These are phyloP conservation scores for Epizoanthus stellaris DNA, from an alignment of 92 coral and sea anemone species.

Conservation along the genomic window DNA sequence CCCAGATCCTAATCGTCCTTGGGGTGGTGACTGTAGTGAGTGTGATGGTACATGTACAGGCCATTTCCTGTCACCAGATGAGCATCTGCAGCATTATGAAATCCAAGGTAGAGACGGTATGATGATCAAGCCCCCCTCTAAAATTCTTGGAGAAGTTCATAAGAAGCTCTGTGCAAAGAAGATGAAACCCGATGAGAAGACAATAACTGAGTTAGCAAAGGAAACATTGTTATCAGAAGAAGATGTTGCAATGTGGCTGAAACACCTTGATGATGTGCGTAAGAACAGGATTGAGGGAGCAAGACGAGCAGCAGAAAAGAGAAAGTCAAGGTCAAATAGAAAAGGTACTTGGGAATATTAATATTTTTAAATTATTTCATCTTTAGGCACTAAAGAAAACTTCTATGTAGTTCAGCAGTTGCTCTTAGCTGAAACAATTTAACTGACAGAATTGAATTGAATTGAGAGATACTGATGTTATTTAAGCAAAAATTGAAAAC, in stretches of 20 bases:
- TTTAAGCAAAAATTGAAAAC: too few relatives aligned
- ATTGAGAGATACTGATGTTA: too few relatives aligned
- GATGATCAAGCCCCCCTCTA: constrained; percentile 51
- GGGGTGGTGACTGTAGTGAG: constrained; percentile 38
- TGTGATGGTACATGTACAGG: constrained; percentile 47
- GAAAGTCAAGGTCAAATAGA: constrained; percentile 39
- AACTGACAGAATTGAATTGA: too few relatives aligned
- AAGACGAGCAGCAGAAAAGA: constrained; percentile 45
- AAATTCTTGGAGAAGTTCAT: constrained; percentile 16
- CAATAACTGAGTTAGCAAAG: constrained; percentile 39
- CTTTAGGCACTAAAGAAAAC: neutral
- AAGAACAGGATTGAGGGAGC: constrained; percentile 53
- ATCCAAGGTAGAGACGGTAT: constrained; percentile 29
- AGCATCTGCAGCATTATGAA: constrained; percentile 40
- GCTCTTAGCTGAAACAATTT: too few relatives aligned
- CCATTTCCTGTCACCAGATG: constrained; percentile 37
- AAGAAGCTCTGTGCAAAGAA: constrained; percentile 14
- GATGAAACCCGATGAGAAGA: neutral
- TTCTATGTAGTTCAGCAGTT: constrained; percentile 4
- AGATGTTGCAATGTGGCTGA: constrained; percentile 51
- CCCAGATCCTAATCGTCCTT: constrained; percentile 50
- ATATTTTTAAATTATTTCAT: constrained; percentile 1
- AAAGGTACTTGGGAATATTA: neutral
- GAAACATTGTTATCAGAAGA: constrained; percentile 34
- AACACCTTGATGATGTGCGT: constrained; percentile 46